Percentiles rank a stretch among this genome's conserved stretches.
Evolutionary conservation across 2,113 vertebrate species (phyloP).

Genomic region (Cricetomys ansorgei): DNA sequence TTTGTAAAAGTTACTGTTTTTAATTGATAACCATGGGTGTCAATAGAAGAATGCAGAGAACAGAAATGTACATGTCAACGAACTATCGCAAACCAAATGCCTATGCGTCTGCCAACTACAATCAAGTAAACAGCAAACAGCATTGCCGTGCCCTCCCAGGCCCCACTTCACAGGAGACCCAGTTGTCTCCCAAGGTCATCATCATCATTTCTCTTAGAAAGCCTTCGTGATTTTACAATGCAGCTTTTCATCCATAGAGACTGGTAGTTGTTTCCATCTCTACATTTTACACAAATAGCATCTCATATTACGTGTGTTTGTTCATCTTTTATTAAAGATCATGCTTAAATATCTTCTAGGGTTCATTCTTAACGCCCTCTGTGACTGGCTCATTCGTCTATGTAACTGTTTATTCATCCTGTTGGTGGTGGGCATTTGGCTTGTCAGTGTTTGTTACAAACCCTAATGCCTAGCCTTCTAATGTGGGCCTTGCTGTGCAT

Average conservation of each 20-base stretch:
- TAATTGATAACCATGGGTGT: neutral
- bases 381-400: neutral
- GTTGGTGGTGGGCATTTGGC: neutral
- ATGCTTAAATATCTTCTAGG: neutral
- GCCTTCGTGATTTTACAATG: neutral
- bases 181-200: neutral
- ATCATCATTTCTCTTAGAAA: neutral
- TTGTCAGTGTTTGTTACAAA: neutral
- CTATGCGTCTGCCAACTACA: neutral
- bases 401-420: neutral
- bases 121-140: neutral
- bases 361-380: neutral
- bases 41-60: neutral
- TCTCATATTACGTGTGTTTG: neutral
- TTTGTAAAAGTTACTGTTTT: neutral
- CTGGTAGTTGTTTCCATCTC: neutral
- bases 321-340: neutral
- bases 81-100: neutral
- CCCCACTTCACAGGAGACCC: fast-evolving
- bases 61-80: neutral
- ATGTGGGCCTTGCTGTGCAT: neutral
- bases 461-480: neutral
- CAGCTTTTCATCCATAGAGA: neutral
- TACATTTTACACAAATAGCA: neutral
- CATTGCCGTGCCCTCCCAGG: no score